Conservation (phyloP, 2,888 invertebrate species). For the Zeuzera pyrina region DNA sequence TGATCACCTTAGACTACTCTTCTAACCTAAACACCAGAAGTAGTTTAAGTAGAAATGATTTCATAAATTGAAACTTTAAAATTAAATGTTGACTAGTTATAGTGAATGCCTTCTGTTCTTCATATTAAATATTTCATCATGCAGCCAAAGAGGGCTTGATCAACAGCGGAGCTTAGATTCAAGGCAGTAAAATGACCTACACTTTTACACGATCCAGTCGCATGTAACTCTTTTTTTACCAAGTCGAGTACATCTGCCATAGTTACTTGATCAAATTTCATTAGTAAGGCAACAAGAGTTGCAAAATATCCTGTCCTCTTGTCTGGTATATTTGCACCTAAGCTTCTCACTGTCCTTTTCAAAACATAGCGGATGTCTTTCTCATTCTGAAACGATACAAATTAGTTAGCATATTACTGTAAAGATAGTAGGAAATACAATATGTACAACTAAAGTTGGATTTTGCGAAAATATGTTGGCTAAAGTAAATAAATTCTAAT, state of each 20-base stretch:
- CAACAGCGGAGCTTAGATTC: slow-evolving; percentile 3
- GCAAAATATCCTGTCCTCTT: slow-evolving; percentile 80
- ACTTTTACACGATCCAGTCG: slow-evolving; percentile 76
- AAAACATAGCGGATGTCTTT: slow-evolving; percentile 78
- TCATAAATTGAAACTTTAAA: no score
- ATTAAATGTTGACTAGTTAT: no score
- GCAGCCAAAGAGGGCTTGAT: no score
- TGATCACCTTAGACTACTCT: no score
- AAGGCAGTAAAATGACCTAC: slow-evolving; percentile 71
- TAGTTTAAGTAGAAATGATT: no score
- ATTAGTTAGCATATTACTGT: background rate
- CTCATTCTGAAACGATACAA: slow-evolving; percentile 57
- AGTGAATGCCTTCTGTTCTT: no score
- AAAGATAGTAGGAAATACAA: background rate
- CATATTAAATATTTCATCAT: no score
- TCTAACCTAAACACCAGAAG: no score
- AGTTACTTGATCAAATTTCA: slow-evolving; percentile 56
- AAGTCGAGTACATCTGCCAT: slow-evolving; percentile 70
- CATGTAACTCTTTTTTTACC: slow-evolving; percentile 77
- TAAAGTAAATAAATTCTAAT: no score
- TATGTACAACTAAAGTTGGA: background rate
- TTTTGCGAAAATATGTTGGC: no score
- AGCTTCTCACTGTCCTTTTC: slow-evolving; percentile 79
- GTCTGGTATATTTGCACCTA: slow-evolving; percentile 77
- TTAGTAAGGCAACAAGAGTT: slow-evolving; percentile 76